Base-by-base conservation (phyloP, 2,888 invertebrate genomes). In the Trissolcus japonicus region DNA sequence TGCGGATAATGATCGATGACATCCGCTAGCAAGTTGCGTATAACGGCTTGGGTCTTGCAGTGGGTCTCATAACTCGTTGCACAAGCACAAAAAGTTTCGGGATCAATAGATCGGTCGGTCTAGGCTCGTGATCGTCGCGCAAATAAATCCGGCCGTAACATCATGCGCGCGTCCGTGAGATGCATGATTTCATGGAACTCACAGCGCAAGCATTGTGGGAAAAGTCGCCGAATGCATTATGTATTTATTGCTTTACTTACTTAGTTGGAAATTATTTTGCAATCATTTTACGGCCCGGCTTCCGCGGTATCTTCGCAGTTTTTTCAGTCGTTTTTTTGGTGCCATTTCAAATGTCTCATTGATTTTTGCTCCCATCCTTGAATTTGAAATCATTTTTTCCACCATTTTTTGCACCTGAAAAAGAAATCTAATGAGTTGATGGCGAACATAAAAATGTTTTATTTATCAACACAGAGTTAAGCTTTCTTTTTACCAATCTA, bases 191-290 rank as follows among this genome's bases (percentile, higher is more conserved):
- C 86, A 84, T 83, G 84, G 86, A 86, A 86, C 82, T 81, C 82
- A 61, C 68, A 66, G 74, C 69, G 74, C 67, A 48, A 53, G 65
- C 61, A 55, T 73, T 86, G 86, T 87, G 86, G 86, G 86, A 87
- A 83, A 86, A 85, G 82, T 85, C 82, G 80, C 77, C 83, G 83
- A 82, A 87, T 87, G 86, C 86, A 87, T 87, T 87, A 87, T 87
- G 86, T 85, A 87, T 87, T 87, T 87, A 86, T 86, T 83, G 86
- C 85, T 86, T 86, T 86, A 85, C 85, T 85, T 84, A 85, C 83
- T 86, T 87, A 86, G 86, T 86, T 85, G 83, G 83, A 84, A 86
- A 87, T 87, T 86, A 87, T 83, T 85, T 85, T 84, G 83, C 84
- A 79, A 82, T 79, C 46, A 65, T 81, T 85, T 86, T 86, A 86